Evolutionary conservation across 2,888 invertebrate genomes (phyloP).

Genomic region (Lymantria monacha): DNA sequence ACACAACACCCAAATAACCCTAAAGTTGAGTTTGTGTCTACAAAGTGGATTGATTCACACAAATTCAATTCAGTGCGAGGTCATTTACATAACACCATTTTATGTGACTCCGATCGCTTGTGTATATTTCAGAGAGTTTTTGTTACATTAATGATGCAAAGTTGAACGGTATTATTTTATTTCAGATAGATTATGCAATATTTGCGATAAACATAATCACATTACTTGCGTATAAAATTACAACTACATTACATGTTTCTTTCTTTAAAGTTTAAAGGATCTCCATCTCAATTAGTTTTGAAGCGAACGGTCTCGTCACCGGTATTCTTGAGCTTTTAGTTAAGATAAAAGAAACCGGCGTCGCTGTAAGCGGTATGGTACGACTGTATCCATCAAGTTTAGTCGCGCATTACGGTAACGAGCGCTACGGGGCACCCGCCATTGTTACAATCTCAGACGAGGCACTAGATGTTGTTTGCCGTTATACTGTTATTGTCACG

Average conservation of each 20-base stretch:
- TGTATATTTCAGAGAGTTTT: conserved; percentile 14
- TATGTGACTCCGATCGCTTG: conserved; percentile 29
- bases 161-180: conserved; percentile 1
- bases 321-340: conserved; percentile 37
- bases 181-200: conserved; percentile 4
- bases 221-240: conserved; percentile 12
- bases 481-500: conserved; percentile 25
- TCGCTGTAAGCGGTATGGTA: conserved; percentile 37
- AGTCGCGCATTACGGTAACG: conserved; percentile 57
- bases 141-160: conserved; percentile 10
- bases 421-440: conserved; percentile 33
- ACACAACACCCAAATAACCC: conserved; percentile 50
- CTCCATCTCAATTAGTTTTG: conserved; percentile 21
- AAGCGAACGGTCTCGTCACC: conserved; percentile 27
- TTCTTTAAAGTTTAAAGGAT: conserved; percentile 10
- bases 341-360: conserved; percentile 43
- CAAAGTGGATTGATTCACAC: conserved; percentile 40
- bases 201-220: conserved; percentile 3
- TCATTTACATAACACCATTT: conserved; percentile 38
- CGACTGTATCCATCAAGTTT: conserved; percentile 55
- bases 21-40: conserved; percentile 45
- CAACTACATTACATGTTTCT: conserved; percentile 15
- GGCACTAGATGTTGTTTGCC: conserved; percentile 27
- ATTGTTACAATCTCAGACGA: conserved; percentile 23
- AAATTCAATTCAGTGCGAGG: conserved; percentile 36